These are phyloP conservation scores for Epistrophella euchroma DNA, from an alignment of 2,888 invertebrate genomes.

Conservation along the genomic window DNA sequence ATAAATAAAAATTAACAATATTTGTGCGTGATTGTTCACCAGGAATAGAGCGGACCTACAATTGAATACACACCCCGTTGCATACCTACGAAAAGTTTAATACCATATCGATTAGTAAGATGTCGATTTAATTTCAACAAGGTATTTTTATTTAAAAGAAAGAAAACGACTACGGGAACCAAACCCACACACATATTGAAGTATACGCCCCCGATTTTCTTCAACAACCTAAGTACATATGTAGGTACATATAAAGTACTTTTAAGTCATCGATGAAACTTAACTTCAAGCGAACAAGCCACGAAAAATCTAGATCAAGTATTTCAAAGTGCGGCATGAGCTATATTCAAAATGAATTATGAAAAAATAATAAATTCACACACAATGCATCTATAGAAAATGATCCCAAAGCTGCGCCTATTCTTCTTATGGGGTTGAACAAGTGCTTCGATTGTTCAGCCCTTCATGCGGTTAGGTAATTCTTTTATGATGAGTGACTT, in stretches of 20 bases:
- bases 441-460: slow-evolving; percentile 65
- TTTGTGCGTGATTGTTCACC: no score
- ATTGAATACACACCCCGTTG: no score
- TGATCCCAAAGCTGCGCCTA: slow-evolving; percentile 28
- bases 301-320: slow-evolving; percentile 38
- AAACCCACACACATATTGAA: background rate
- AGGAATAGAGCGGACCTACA: no score
- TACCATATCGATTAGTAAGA: no score
- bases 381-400: slow-evolving; percentile 30
- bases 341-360: slow-evolving; percentile 12
- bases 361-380: slow-evolving; percentile 17
- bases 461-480: slow-evolving; percentile 50
- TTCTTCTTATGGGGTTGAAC: slow-evolving; percentile 36
- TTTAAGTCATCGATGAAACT: slow-evolving; percentile 20
- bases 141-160: background rate
- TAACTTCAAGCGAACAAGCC: slow-evolving; percentile 17
- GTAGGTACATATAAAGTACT: background rate
- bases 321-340: slow-evolving; percentile 9
- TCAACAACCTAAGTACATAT: background rate
- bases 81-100: no score
- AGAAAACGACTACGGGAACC: background rate
- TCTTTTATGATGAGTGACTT: slow-evolving; percentile 61
- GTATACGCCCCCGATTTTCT: background rate
- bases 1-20: no score
- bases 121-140: background rate